These are phyloP conservation scores for Argyra leucocephala DNA, from an alignment of 2,888 invertebrate species.

Conservation along the genomic window DNA sequence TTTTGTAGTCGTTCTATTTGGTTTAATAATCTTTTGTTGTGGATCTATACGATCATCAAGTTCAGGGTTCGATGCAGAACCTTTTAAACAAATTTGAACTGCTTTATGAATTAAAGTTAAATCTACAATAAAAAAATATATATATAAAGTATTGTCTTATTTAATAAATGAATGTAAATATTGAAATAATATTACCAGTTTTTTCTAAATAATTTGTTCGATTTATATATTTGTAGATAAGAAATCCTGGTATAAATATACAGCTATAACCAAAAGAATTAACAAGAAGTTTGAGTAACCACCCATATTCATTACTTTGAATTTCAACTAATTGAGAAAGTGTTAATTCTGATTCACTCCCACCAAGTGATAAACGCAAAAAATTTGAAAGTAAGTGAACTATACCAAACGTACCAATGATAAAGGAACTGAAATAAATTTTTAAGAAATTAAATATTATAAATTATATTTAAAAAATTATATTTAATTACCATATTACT, in stretches of 20 bases:
- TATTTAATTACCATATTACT: constrained; percentile 32
- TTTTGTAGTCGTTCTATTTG: constrained; percentile 47
- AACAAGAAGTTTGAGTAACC: constrained; percentile 66
- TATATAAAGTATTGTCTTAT: too few relatives aligned
- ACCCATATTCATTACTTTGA: constrained; percentile 50
- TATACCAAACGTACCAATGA: constrained; percentile 34
- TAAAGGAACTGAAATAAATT: constrained; percentile 29
- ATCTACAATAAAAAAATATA: constrained; percentile 23
- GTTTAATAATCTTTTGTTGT: constrained; percentile 15
- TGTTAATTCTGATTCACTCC: constrained; percentile 34
- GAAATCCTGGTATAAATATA: constrained; percentile 74
- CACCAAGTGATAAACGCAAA: constrained; percentile 39
- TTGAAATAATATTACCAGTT: constrained; percentile 47
- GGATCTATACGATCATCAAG: constrained; percentile 28
- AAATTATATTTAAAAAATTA: neutral
- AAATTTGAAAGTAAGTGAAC: constrained; percentile 40
- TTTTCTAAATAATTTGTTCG: constrained; percentile 71
- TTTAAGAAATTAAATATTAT: neutral
- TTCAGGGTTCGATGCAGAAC: constrained; percentile 30
- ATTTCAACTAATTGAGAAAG: constrained; percentile 42
- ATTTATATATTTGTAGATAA: constrained; percentile 72
- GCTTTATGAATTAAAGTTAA: constrained; percentile 34
- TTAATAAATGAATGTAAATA: too few relatives aligned
- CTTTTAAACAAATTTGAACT: constrained; percentile 39
- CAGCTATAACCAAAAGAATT: constrained; percentile 83